Percentiles rank a stretch among this genome's conserved stretches.
Conservation (phyloP, 2,888 invertebrate genomes). For the Chalcis sispes region DNA sequence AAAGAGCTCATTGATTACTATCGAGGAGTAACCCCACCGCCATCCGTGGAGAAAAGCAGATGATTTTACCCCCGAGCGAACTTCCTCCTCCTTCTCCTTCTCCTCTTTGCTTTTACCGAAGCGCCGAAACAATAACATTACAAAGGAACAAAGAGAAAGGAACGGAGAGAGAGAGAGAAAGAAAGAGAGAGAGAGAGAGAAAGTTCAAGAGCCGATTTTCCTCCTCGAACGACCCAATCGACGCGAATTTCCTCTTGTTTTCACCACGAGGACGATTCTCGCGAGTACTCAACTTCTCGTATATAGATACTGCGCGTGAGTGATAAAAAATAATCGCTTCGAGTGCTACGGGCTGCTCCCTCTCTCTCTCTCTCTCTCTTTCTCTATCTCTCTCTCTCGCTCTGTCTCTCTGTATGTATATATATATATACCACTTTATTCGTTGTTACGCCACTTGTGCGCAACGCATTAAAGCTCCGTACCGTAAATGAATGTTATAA, state of each 20-base stretch:
- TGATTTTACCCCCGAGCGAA: slow-evolving; percentile 22
- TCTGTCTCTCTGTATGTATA: no score
- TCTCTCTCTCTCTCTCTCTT: no score
- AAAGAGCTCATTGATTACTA: slow-evolving; percentile 51
- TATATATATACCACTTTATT: no score
- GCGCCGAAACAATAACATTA: slow-evolving; percentile 43
- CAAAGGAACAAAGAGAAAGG: neutral
- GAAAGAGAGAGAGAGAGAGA: neutral
- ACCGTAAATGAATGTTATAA: slow-evolving; percentile 1
- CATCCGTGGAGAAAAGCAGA: slow-evolving; percentile 12
- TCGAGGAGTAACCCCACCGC: no score
- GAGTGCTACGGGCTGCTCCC: neutral
- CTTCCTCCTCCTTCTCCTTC: neutral
- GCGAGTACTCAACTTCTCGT: neutral
- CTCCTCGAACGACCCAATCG: slow-evolving; percentile 36
- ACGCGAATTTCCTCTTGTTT: slow-evolving; percentile 34
- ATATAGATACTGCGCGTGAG: neutral
- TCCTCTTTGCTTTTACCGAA: no score
- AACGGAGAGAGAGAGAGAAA: neutral
- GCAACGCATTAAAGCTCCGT: neutral
- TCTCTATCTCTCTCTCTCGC: no score
- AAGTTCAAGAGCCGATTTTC: neutral
- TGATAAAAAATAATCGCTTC: slow-evolving; percentile 28
- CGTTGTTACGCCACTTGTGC: no score
- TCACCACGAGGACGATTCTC: slow-evolving; percentile 19